Conservation (phyloP, 2,797 vertebrate genomes). For the Arctocebus calabarensis region DNA sequence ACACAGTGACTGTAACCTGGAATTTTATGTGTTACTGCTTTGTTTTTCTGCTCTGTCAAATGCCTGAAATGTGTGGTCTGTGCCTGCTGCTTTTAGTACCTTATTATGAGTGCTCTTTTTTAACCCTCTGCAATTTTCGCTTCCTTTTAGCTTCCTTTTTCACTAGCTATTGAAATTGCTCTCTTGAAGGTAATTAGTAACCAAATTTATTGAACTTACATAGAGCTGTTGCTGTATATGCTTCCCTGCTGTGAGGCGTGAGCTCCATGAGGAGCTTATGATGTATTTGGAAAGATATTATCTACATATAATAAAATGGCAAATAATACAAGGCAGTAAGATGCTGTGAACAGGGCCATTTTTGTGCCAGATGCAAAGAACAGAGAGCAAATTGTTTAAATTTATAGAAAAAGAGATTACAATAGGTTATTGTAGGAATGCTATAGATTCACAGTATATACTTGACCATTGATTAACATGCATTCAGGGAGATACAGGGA, state of each 20-base stretch:
- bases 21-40: not conserved
- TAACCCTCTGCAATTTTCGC: not conserved
- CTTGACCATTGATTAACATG: conserved; percentile 8
- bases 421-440: not conserved
- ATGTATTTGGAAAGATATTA: not conserved
- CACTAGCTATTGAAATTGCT: not conserved
- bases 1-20: not conserved
- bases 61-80: not conserved
- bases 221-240: not conserved
- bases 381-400: conserved; percentile 34
- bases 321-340: not conserved
- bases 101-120: not conserved
- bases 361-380: conserved; percentile 2
- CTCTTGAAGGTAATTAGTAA: conserved; percentile 43
- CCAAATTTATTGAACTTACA: conserved; percentile 19
- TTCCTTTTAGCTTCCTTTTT: conserved; percentile 25
- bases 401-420: conserved; percentile 41
- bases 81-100: not conserved
- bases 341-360: not conserved
- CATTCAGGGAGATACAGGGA: not conserved
- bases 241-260: not conserved
- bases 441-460: not conserved
- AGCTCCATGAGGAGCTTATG: not conserved
- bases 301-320: not conserved
- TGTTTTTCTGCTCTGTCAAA: conserved; percentile 11